These are phyloP conservation scores for Diarsia mendica DNA, from an alignment of 2,888 invertebrate genomes.

Conservation along the genomic window DNA sequence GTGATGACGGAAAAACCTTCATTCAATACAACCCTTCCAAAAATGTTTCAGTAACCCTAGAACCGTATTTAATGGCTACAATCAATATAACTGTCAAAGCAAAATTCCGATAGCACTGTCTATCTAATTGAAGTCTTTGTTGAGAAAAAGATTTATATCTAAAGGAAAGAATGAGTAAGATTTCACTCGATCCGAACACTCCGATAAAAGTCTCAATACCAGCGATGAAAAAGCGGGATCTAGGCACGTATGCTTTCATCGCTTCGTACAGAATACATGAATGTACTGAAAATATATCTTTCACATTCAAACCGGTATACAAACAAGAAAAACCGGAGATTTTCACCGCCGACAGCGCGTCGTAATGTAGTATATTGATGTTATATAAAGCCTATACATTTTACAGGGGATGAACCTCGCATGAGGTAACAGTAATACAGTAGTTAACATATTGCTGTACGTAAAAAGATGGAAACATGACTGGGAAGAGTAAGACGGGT, in stretches of 20 bases:
- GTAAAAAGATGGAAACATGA: slow-evolving; percentile 55
- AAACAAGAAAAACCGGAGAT: slow-evolving; percentile 44
- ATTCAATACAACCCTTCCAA: slow-evolving; percentile 3
- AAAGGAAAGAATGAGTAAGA: neutral
- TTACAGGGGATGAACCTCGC: slow-evolving; percentile 28
- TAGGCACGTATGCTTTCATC: slow-evolving; percentile 20
- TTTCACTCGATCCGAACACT: slow-evolving; percentile 2
- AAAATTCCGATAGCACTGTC: slow-evolving; percentile 21
- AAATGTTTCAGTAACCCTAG: slow-evolving; percentile 20
- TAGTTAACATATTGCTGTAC: slow-evolving; percentile 48
- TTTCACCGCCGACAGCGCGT: slow-evolving; percentile 26
- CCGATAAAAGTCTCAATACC: slow-evolving; percentile 28
- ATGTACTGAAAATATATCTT: slow-evolving; percentile 44
- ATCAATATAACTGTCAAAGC: slow-evolving; percentile 36
- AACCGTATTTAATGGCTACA: slow-evolving; percentile 19
- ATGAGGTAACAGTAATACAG: slow-evolving; percentile 17
- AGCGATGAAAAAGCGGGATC: slow-evolving; percentile 31
- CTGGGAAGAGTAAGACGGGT: slow-evolving; percentile 58
- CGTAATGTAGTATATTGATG: slow-evolving; percentile 46
- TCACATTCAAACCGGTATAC: slow-evolving; percentile 32
- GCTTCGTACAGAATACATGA: slow-evolving; percentile 17
- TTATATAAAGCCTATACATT: slow-evolving; percentile 34
- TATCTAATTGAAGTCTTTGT: slow-evolving; percentile 48
- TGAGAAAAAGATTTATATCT: slow-evolving; percentile 25
- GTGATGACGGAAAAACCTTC: neutral